Evolutionary conservation across 2,888 invertebrate genomes (phyloP).

Genomic region (Lepetodrilus schrolli): DNA sequence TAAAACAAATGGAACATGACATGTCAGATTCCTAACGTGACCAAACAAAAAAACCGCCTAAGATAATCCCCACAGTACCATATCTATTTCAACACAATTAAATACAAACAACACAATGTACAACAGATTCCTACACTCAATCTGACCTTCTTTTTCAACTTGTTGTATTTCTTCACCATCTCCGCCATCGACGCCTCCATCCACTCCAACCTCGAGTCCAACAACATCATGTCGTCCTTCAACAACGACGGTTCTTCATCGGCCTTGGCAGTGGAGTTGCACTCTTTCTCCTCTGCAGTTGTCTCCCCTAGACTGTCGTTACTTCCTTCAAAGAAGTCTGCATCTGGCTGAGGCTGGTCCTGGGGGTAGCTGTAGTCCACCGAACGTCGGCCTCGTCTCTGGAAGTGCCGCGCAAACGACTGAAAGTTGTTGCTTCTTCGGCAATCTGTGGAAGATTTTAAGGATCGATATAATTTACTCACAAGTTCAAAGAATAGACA

Average conservation of each 20-base stretch:
- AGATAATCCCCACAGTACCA: neutral
- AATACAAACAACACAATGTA: neutral
- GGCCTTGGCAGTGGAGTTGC: neutral
- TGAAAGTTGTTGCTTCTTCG: conserved; percentile 73
- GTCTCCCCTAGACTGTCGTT: neutral
- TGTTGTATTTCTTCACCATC: conserved; percentile 63
- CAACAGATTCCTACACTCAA: no score
- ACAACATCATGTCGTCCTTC: conserved; percentile 52
- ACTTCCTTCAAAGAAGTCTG: neutral
- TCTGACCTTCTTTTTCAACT: conserved; percentile 6
- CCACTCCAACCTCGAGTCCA: conserved; percentile 75
- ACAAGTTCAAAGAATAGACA: no score
- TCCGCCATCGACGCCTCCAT: conserved; percentile 78
- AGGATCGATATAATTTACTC: no score
- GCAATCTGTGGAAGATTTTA: no score
- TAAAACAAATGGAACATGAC: no score
- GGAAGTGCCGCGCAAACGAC: conserved; percentile 72
- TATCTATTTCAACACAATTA: neutral
- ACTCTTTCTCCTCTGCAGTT: neutral
- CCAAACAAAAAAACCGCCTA: neutral
- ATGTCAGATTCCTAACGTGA: neutral
- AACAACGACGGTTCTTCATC: neutral
- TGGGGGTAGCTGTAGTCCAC: conserved; percentile 58
- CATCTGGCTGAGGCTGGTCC: conserved; percentile 36
- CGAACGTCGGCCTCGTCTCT: conserved; percentile 59